Base-by-base conservation (phyloP, 1,140 invertebrate genomes). In the Conopomorpha cramerella region DNA sequence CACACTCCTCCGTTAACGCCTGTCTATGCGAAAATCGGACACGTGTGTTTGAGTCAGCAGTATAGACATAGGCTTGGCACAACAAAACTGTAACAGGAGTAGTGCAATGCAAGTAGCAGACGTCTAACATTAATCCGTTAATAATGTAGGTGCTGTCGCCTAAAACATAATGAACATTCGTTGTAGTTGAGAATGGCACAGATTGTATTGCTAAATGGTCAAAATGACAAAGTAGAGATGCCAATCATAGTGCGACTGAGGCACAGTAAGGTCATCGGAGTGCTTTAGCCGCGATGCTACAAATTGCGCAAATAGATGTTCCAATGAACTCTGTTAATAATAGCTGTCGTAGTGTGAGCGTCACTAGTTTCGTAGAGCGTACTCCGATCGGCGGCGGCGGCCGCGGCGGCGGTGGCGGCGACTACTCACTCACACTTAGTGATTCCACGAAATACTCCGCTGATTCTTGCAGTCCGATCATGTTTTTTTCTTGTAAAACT, bases 261-360 rank as follows among this genome's bases (percentile, higher is more conserved):
- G n/a, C n/a, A 50, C 46, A 47, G 56, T 63, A 68, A 71, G 61
- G 66, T 71, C 65, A 63, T 58, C 54, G 55, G 52, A 60, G 66
- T 70, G 59, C 51, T 62, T 56, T 61, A 63, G 60, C 44, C 46
- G 55, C 55, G 55, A 61, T 61, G 58, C 57, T 70, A 63, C 50
- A 60, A 72, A 76, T 76, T 72, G 65, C 71, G 67, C 65, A 76
- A 76, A 76, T 72, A 71, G 70, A 76, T 71, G 67, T 76, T 72
- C 67, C 67, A 71, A 68, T 76, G 71, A 76, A 72, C 65, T 76
- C 67, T 58, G 71, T 76, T 72, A 76, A 71, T 72, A 71, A 72
- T 76, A 74, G 70, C 64, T 42, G 60, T 55, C 58, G 64, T 66
- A 64, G 70, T 58, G 65, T 62, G 53, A 60, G 66, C 63, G 66